Conservation (phyloP, 2,113 vertebrate species). For the Tyto alba region DNA sequence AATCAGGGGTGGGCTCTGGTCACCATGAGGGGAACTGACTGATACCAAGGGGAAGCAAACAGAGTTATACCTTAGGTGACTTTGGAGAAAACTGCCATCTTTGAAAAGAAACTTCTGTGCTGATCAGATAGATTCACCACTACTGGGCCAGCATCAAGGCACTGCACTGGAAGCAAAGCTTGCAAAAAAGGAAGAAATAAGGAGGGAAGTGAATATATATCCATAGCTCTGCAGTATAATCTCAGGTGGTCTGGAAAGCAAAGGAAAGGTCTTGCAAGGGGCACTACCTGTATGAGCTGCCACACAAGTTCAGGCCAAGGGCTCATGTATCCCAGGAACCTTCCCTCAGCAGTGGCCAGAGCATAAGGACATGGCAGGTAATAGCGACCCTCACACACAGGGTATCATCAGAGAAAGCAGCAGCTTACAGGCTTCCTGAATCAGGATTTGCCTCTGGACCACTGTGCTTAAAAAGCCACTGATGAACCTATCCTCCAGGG, state of each 20-base stretch:
- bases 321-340: not conserved
- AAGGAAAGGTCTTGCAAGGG: not conserved
- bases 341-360: not conserved
- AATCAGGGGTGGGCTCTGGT: not conserved
- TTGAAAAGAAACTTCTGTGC: not conserved
- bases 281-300: not conserved
- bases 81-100: not conserved
- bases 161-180: not conserved
- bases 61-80: not conserved
- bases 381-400: not conserved
- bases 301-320: not conserved
- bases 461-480: not conserved
- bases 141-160: not conserved
- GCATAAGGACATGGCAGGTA: fast-evolving
- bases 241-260: not conserved
- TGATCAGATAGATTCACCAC: not conserved
- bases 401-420: not conserved
- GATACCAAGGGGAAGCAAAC: not conserved
- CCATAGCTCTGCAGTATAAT: not conserved
- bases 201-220: not conserved
- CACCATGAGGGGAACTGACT: not conserved
- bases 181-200: not conserved
- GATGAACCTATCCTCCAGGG: not conserved
- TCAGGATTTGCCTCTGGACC: not conserved
- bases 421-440: not conserved